phyloP scores from a whole-genome alignment of 2,888 invertebrate species.

The Ophion ventricosus region DNA sequence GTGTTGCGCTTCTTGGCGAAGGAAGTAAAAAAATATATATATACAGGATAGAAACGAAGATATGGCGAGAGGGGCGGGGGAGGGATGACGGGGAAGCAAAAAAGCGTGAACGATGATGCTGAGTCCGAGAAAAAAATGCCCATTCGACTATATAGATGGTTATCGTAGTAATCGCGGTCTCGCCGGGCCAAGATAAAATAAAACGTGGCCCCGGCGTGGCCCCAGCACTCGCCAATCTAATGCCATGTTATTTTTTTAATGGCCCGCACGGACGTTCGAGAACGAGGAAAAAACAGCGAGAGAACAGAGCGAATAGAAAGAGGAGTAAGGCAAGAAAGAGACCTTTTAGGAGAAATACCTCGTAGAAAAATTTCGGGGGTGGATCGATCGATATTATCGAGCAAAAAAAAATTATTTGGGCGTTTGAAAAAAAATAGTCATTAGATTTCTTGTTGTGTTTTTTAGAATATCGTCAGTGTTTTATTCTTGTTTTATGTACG shows the following conservation, averaged over 20 bases:
- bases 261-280: conserved; percentile 65
- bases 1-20: conserved; percentile 48
- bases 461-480: conserved; percentile 5
- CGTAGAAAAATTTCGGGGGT: conserved; percentile 56
- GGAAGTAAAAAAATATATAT: conserved; percentile 45
- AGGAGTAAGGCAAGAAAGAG: conserved; percentile 21
- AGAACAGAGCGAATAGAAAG: conserved; percentile 36
- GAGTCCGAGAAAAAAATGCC: conserved; percentile 69
- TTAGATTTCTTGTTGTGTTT: too few species aligned
- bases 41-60: not conserved
- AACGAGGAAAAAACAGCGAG: conserved; percentile 64
- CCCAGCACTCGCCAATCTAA: conserved; percentile 70
- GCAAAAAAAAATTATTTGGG: conserved; percentile 23
- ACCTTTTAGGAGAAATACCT: conserved; percentile 29
- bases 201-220: conserved; percentile 67
- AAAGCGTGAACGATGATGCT: conserved; percentile 65
- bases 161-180: conserved; percentile 78
- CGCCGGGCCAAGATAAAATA: conserved; percentile 73
- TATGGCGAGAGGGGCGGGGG: conserved; percentile 1
- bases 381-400: conserved; percentile 57
- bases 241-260: conserved; percentile 74
- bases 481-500: not conserved
- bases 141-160: conserved; percentile 74
- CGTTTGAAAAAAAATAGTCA: conserved; percentile 18
- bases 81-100: conserved; percentile 31